phyloP scores from a whole-genome alignment of 1,140 invertebrate species.

The Philaenus spumarius region DNA sequence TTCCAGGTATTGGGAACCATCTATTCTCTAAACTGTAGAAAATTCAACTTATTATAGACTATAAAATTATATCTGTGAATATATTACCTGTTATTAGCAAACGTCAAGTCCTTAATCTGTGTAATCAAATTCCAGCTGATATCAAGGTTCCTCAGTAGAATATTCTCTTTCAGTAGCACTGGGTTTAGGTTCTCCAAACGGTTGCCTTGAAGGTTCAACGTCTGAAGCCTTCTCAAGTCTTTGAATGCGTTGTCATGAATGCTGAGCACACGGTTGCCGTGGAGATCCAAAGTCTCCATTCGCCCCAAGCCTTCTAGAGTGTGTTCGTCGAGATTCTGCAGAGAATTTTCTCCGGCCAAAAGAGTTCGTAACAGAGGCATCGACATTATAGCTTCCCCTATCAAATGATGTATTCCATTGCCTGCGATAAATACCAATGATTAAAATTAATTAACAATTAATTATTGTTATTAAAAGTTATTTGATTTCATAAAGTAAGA shows the following conservation, averaged over 20 bases:
- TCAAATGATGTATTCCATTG: constrained; percentile 66
- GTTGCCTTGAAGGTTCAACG: constrained; percentile 66
- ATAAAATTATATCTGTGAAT: background rate
- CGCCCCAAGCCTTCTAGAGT: constrained; percentile 60
- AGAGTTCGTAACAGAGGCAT: constrained; percentile 63
- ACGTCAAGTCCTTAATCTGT: constrained; percentile 54
- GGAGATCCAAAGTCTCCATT: constrained; percentile 67
- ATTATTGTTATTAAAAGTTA: constrained; percentile 12
- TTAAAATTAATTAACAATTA: no score
- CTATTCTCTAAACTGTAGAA: no score
- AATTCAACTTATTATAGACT: no score
- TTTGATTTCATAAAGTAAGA: constrained; percentile 5
- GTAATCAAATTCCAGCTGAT: constrained; percentile 69
- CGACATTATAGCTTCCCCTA: constrained; percentile 54
- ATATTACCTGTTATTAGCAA: constrained; percentile 50
- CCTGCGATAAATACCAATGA: constrained; percentile 32
- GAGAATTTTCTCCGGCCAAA: constrained; percentile 67
- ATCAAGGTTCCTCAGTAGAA: constrained; percentile 57
- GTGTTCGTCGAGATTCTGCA: constrained; percentile 55
- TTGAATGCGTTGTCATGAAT: constrained; percentile 59
- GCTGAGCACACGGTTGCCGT: constrained; percentile 62
- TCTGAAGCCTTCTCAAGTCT: constrained; percentile 51
- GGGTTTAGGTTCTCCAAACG: constrained; percentile 61
- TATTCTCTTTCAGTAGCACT: constrained; percentile 57
- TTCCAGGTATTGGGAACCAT: no score